These are phyloP conservation scores for Eledone cirrhosa DNA, from an alignment of 2,888 invertebrate genomes.

Conservation along the genomic window DNA sequence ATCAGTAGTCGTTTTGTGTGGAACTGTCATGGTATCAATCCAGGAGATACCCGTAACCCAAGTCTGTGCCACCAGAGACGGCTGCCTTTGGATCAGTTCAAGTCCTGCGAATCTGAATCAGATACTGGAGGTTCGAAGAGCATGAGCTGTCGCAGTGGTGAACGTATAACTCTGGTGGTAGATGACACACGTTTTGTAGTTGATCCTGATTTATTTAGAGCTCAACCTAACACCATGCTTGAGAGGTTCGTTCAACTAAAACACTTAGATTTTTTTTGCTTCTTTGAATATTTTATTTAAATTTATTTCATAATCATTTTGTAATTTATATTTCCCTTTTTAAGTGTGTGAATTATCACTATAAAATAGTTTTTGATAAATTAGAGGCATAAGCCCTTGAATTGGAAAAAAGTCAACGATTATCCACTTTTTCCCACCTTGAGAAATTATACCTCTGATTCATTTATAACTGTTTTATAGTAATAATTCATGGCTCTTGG, in stretches of 20 bases:
- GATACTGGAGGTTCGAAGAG: constrained; percentile 15
- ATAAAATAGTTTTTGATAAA: too few species aligned
- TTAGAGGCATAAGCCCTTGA: too few species aligned
- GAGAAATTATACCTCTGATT: too few species aligned
- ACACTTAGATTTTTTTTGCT: not conserved
- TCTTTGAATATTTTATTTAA: not conserved
- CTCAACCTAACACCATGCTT: constrained; percentile 97
- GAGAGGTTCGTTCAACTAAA: constrained; percentile 72
- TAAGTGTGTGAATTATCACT: not conserved
- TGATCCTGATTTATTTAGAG: constrained; percentile 89
- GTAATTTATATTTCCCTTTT: not conserved
- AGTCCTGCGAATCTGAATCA: constrained; percentile 15
- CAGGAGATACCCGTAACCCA: constrained; percentile 17
- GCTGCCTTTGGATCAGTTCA: not conserved
- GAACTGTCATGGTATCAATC: not conserved
- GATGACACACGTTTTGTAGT: constrained; percentile 95
- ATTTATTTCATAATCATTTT: not conserved
- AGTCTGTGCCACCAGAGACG: not conserved
- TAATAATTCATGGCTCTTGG: too few species aligned
- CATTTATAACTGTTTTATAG: too few species aligned
- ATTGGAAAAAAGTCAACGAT: not conserved
- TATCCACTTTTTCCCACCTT: too few species aligned
- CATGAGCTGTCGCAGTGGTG: constrained; percentile 33
- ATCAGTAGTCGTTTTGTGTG: constrained; percentile 9
- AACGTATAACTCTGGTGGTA: constrained; percentile 77